Conservation (phyloP, 1,140 invertebrate genomes). For the Bombus waltoni region DNA sequence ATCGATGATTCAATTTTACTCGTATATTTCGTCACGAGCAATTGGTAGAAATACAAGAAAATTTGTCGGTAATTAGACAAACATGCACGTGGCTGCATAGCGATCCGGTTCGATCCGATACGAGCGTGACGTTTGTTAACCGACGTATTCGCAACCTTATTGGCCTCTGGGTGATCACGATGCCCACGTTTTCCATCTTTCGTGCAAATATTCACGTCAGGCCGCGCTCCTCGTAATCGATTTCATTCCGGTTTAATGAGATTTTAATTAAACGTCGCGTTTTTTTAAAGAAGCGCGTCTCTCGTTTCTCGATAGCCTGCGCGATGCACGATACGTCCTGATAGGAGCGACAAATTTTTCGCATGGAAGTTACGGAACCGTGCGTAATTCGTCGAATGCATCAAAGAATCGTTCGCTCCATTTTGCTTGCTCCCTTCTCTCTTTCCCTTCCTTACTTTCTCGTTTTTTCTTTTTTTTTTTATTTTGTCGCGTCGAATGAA, state of each 20-base stretch:
- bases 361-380: background rate
- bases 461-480: background rate
- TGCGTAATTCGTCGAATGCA: background rate
- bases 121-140: background rate
- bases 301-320: background rate
- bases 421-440: background rate
- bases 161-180: background rate
- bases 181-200: slow-evolving; percentile 9
- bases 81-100: background rate
- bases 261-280: slow-evolving; percentile 47
- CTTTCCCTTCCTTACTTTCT: too few species aligned
- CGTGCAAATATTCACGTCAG: slow-evolving; percentile 36
- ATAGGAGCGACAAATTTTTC: background rate
- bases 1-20: background rate
- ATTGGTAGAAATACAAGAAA: background rate
- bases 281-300: background rate
- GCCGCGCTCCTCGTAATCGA: background rate
- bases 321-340: background rate
- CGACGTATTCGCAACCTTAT: slow-evolving; percentile 29
- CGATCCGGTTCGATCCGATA: background rate
- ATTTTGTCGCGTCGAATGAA: background rate
- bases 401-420: background rate
- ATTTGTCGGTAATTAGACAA: slow-evolving; percentile 17
- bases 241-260: slow-evolving; percentile 42
- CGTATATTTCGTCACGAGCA: background rate